Evolutionary conservation across 2,113 vertebrate species (phyloP).

Genomic region (Marmota flaviventris): DNA sequence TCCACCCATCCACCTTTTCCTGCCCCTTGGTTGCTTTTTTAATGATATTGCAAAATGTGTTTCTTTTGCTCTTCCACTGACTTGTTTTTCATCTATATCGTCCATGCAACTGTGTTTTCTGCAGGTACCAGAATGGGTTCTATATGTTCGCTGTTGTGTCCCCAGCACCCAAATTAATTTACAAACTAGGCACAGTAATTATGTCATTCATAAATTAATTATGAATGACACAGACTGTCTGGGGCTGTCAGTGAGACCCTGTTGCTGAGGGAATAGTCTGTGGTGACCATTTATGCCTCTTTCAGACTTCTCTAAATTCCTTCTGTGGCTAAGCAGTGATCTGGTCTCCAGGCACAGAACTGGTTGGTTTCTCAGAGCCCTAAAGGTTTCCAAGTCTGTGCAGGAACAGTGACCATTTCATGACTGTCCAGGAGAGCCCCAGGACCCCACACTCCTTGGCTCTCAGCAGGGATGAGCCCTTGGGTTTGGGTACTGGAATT

Average conservation of each 20-base stretch:
- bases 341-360: neutral
- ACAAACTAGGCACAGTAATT: too few species aligned
- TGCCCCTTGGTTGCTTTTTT: neutral
- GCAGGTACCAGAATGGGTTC: neutral
- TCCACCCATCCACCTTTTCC: neutral
- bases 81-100: neutral
- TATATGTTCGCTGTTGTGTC: neutral
- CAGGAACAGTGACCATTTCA: neutral
- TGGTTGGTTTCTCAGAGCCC: neutral
- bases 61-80: neutral
- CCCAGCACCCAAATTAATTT: neutral
- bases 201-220: neutral
- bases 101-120: neutral
- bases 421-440: neutral
- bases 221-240: neutral
- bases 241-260: neutral
- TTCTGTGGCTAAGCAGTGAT: neutral
- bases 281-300: neutral
- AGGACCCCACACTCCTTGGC: neutral
- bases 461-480: neutral
- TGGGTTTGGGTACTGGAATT: neutral
- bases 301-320: neutral
- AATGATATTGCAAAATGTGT: neutral
- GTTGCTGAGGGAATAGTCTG: neutral
- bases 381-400: neutral